Percentiles rank a stretch among this genome's conserved stretches.
Conservation (phyloP, 1,140 invertebrate species). For the Drosophila truncata region DNA sequence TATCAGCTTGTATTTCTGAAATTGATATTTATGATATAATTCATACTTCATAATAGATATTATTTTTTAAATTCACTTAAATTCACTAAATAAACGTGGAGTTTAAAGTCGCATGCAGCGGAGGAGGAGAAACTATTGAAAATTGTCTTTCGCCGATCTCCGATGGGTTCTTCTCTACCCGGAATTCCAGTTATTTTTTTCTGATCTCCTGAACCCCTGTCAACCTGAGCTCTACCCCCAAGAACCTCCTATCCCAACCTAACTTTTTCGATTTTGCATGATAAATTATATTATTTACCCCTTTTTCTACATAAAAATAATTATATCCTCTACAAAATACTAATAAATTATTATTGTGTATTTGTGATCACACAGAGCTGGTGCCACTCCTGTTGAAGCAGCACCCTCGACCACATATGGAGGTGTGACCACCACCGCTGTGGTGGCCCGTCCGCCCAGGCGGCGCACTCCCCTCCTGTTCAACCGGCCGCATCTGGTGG, state of each 20-base stretch:
- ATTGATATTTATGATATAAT: too few species aligned
- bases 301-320: neutral
- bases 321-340: too few species aligned
- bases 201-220: neutral
- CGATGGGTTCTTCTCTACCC: slow-evolving; percentile 7
- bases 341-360: neutral
- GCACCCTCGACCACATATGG: slow-evolving; percentile 19
- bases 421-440: slow-evolving; percentile 18
- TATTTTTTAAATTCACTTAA: too few species aligned
- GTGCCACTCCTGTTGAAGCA: slow-evolving; percentile 10
- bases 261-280: slow-evolving; percentile 31
- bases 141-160: neutral
- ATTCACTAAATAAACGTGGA: neutral
- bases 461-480: slow-evolving; percentile 61
- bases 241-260: neutral
- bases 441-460: slow-evolving; percentile 56
- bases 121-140: slow-evolving; percentile 14
- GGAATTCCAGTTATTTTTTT: neutral
- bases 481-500: slow-evolving; percentile 69
- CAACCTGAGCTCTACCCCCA: neutral
- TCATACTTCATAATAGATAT: too few species aligned
- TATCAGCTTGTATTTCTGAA: too few species aligned
- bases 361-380: slow-evolving; percentile 36
- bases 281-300: slow-evolving; percentile 9
- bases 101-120: slow-evolving; percentile 1